These are phyloP conservation scores for Pelobates cultripes DNA, from an alignment of 2,797 vertebrate species.

Conservation along the genomic window DNA sequence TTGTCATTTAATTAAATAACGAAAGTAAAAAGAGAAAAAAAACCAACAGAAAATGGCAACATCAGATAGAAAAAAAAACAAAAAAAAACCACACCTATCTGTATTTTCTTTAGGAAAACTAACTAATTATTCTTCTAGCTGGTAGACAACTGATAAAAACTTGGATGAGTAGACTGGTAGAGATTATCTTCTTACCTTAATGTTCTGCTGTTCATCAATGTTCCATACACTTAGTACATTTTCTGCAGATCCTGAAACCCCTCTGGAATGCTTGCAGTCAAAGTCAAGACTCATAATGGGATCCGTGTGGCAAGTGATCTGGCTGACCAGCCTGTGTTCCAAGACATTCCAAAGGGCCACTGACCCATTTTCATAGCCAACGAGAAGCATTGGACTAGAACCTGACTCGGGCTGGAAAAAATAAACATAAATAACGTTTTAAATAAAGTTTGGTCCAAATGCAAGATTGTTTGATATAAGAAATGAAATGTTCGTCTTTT, in stretches of 20 bases:
- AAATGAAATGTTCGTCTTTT: neutral
- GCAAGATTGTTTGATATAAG: neutral
- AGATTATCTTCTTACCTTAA: constrained; percentile 85
- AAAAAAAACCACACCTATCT: constrained; percentile 78
- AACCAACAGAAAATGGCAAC: neutral
- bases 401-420: constrained; percentile 71
- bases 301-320: constrained; percentile 80
- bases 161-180: constrained; percentile 69
- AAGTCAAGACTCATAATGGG: constrained; percentile 94
- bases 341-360: constrained; percentile 89
- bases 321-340: constrained; percentile 76
- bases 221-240: constrained; percentile 86
- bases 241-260: constrained; percentile 90
- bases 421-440: neutral
- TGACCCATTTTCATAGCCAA: constrained; percentile 93
- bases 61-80: constrained; percentile 57
- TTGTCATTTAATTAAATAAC: no score
- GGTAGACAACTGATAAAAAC: constrained; percentile 71
- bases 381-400: constrained; percentile 80
- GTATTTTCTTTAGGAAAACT: constrained; percentile 59
- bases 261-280: constrained; percentile 79
- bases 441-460: neutral
- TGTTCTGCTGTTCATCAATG: constrained; percentile 82
- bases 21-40: neutral
- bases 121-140: constrained; percentile 82